Evolutionary conservation across 2,888 invertebrate genomes (phyloP).

Genomic region (Anoncus sp.): DNA sequence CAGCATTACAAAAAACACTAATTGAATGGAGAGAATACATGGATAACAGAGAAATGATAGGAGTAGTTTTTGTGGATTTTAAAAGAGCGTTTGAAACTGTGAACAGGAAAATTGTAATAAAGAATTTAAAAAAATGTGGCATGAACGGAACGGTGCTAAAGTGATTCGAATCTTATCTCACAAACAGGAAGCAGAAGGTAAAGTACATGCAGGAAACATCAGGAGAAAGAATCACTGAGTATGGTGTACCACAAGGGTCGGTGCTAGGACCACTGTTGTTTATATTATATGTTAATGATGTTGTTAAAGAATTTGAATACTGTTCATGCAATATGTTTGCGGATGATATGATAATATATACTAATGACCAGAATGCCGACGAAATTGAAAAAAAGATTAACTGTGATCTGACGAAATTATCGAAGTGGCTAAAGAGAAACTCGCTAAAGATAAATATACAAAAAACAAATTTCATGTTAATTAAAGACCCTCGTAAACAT

Average conservation of each 20-base stretch:
- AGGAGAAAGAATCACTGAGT: not conserved
- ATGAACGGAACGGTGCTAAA: slow-evolving; percentile 28
- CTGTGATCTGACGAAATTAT: slow-evolving; percentile 11
- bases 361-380: slow-evolving; percentile 2
- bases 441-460: slow-evolving; percentile 45
- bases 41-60: too few relatives aligned
- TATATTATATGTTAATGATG: slow-evolving; percentile 44
- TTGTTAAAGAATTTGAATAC: slow-evolving; percentile 16
- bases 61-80: not conserved
- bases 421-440: slow-evolving; percentile 42
- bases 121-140: slow-evolving; percentile 32
- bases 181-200: slow-evolving; percentile 39
- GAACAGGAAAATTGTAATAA: slow-evolving; percentile 5
- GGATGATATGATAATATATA: slow-evolving; percentile 55
- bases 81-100: too few relatives aligned
- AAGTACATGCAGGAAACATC: slow-evolving; percentile 16
- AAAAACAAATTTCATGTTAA: slow-evolving; percentile 53
- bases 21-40: too few relatives aligned
- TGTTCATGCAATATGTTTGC: slow-evolving; percentile 48
- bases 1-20: too few relatives aligned
- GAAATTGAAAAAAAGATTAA: slow-evolving; percentile 46
- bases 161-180: slow-evolving; percentile 51
- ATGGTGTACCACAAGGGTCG: slow-evolving; percentile 50
- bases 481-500: slow-evolving; percentile 44
- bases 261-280: slow-evolving; percentile 47